Base-by-base conservation (phyloP, 2,888 invertebrate genomes). In the Pycnomerus fuliginosus region DNA sequence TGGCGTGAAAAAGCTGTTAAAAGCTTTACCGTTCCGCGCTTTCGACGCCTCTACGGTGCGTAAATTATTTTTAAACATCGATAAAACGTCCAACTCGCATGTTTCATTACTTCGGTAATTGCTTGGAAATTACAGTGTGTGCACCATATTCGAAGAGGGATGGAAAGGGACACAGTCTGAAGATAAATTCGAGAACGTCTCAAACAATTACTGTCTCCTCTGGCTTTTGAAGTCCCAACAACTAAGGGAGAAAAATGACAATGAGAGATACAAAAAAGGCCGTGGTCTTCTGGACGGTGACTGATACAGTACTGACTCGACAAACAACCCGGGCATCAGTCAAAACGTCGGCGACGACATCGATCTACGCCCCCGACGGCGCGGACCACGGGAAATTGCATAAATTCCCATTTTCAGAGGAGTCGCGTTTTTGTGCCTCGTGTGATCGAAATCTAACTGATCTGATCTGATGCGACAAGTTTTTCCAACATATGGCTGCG, bases 301-400 rank as follows among this genome's bases (percentile, higher is more conserved):
- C 58, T 53, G 56, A 59, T 59, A 60, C 60, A 50, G 48, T 53
- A 49, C 52, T 44, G 56, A 52, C 49, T 50, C 53, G 56, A 60
- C 57, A 55, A 61, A 61, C 56, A 56, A 55, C 51, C n/a, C 38
- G 52, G 52, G 41, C 55, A 62, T 61, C 58, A 52, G 48, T 61
- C 58, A 59, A 58, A 56, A 52, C 57, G 62, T 60, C 59, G 56
- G 46, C 61, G 54, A 38, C 51, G 43, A 50, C 58, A 58, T 60
- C 54, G 58, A 60, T 60, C 57, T 53, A 11, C 14, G 36, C 13
- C 23, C 33, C 33, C 24, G 36, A 28, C 37, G 37, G 12, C 29
- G 31, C 25, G 20, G 30, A 27, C 15, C 7, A 16, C 22, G 30
- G 38, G 30, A 38, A 38, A 38, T 30, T 29, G 38, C 38, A 38